These are phyloP conservation scores for Brachionus manjavacas DNA, from an alignment of 1,140 invertebrate genomes.

Conservation along the genomic window DNA sequence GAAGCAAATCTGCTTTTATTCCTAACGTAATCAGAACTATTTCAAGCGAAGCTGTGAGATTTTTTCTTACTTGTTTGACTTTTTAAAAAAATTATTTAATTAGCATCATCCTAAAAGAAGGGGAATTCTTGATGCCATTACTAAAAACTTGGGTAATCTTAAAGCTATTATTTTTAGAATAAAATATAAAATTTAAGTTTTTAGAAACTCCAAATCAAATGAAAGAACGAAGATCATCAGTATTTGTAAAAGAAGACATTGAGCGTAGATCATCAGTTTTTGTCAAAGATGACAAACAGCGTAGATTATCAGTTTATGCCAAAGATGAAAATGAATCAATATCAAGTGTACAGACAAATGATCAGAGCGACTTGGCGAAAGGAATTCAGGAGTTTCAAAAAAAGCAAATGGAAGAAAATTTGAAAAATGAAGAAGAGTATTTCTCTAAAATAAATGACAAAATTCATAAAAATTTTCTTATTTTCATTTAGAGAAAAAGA, in stretches of 20 bases:
- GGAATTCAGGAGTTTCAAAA: not conserved
- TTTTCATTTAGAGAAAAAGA: not conserved
- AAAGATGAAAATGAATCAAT: not conserved
- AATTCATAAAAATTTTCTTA: not conserved
- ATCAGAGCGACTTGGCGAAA: not conserved
- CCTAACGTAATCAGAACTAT: not conserved
- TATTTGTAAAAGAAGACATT: not conserved
- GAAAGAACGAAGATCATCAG: not conserved
- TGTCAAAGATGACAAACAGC: not conserved
- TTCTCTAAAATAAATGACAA: not conserved
- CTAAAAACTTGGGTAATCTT: not conserved
- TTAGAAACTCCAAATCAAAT: not conserved
- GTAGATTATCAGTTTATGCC: not conserved
- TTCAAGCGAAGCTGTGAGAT: not conserved
- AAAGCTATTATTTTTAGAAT: not conserved
- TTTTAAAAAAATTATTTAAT: not conserved
- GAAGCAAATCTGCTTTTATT: conserved; percentile 16
- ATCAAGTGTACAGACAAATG: not conserved
- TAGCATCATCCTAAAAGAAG: not conserved
- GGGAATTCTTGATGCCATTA: not conserved
- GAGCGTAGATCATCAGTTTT: not conserved
- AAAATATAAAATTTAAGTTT: not conserved
- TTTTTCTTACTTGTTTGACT: not conserved
- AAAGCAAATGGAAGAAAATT: not conserved
- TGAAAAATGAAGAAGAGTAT: not conserved